phyloP scores from a whole-genome alignment of 2,888 invertebrate species.

The Luperina testacea region DNA sequence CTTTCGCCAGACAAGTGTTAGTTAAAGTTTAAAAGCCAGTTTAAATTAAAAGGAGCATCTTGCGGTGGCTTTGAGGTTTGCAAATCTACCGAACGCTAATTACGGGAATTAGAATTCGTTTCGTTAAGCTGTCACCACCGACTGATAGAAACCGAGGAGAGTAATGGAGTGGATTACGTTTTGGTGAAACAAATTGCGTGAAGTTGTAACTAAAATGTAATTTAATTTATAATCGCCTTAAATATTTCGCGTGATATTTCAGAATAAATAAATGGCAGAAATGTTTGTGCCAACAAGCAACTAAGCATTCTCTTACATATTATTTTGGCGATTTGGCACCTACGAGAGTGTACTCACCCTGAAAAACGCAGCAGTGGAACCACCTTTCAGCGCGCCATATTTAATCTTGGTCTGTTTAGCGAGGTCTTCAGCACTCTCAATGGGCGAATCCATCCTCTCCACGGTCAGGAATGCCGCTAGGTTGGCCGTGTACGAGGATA shows the following conservation, averaged over 20 bases:
- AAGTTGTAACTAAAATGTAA: constrained; percentile 23
- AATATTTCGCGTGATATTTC: constrained; percentile 18
- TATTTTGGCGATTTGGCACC: constrained; percentile 40
- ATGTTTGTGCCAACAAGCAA: constrained; percentile 42
- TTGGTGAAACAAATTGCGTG: constrained; percentile 39
- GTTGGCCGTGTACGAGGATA: constrained; percentile 98
- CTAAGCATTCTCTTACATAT: constrained; percentile 3
- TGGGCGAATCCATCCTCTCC: constrained; percentile 97
- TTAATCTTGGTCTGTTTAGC: constrained; percentile 99
- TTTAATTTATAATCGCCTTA: constrained; percentile 46
- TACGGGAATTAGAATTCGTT: constrained; percentile 52
- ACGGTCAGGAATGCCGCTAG: constrained; percentile 98
- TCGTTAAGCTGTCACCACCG: constrained; percentile 47
- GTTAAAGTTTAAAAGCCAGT: constrained; percentile 16
- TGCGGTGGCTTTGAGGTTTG: constrained; percentile 40
- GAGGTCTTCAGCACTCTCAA: constrained; percentile 98
- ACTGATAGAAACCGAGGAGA: constrained; percentile 49
- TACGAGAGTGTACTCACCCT: constrained; percentile 90
- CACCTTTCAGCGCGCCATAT: constrained; percentile 97
- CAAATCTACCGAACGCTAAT: constrained; percentile 52
- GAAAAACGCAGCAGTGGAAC: constrained; percentile 98
- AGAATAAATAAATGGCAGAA: background rate
- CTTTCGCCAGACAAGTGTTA: constrained; percentile 40
- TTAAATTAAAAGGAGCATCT: constrained; percentile 44
- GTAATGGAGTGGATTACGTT: constrained; percentile 44